These are phyloP conservation scores for Rhinogobius similis DNA, from an alignment of 2,113 vertebrate genomes.

Conservation along the genomic window DNA sequence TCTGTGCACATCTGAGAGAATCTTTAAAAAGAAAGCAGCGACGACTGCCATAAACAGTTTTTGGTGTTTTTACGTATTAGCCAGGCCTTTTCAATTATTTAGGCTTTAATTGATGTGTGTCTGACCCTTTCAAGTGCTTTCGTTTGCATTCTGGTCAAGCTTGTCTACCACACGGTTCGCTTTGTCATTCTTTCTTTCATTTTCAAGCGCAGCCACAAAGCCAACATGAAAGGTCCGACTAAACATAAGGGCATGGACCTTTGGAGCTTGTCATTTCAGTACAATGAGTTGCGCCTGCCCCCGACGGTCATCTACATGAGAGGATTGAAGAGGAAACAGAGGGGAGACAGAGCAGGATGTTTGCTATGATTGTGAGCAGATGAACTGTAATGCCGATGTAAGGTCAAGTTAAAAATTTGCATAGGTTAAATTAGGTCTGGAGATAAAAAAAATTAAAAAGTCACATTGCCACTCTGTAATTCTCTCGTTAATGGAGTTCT, in stretches of 20 bases:
- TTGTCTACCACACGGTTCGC: conserved; percentile 32
- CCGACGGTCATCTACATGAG: too few relatives aligned
- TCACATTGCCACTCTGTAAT: too few relatives aligned
- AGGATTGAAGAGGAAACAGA: conserved; percentile 12
- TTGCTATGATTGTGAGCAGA: conserved; percentile 2
- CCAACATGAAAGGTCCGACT: too few relatives aligned
- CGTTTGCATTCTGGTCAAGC: conserved; percentile 49
- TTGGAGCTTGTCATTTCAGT: conserved; percentile 16
- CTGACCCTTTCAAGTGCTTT: conserved; percentile 28
- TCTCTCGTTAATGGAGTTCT: too few relatives aligned
- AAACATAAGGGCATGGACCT: too few relatives aligned
- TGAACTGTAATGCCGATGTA: not conserved
- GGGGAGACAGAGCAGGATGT: not conserved
- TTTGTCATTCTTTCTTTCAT: not conserved
- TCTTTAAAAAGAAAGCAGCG: conserved; percentile 1
- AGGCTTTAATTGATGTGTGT: conserved; percentile 19
- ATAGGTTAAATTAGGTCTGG: not conserved
- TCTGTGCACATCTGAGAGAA: not conserved
- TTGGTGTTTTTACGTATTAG: too few relatives aligned
- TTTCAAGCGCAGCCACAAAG: too few relatives aligned
- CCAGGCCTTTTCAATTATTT: not conserved
- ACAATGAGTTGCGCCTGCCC: conserved; percentile 40
- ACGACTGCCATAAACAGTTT: not conserved
- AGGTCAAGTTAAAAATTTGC: not conserved
- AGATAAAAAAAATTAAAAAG: too few relatives aligned